Evolutionary conservation across 2,113 vertebrate genomes (phyloP), one percentile per base, ranked within the genome.

Genomic region (Caretta caretta): DNA sequence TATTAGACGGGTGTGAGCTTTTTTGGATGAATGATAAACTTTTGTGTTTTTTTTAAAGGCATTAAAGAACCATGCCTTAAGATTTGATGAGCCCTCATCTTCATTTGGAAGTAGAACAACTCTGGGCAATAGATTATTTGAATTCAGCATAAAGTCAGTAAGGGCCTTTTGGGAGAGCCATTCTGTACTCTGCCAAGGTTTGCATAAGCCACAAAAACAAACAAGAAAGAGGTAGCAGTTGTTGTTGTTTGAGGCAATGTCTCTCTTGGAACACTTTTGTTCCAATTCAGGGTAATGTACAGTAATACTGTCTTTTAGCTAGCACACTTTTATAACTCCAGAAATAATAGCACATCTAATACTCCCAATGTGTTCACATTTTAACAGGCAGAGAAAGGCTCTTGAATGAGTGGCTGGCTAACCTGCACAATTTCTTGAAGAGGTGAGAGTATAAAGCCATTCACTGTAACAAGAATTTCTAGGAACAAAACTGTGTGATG

Each of bases 381-480:
- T 94, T 92, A 95, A 87, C 54, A 24, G 56, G 72, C 46, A 94
- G 85, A 76, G 82, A 59, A 49, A 51, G 46, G 83, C 62, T 78
- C 50, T 83, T 82, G 78, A 50, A 50, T 80, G 46, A 80, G 17
- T 80, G 46, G 29, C 24, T 80, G 57, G 31, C 27, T 72, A 86
- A 29, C 89, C 38, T 42, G 35, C 48, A 49, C 22, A 87, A 76
- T 92, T 90, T 46, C 69, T 85, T 84, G 51, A 93, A 89, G 81
- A 92, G 54, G 48, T 31, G 85, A 84, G 78, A 88, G 46, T 79
- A 22, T 22, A 92, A 88, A 90, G 35, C 9, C n/a, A 72, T 72
- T 95, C 94, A 89, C 80, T 90, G 12, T 90, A 89, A 87, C 79
- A 72, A 57, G n/a, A 83, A 95, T 81, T 51, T 94, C 62, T 83